phyloP scores from a whole-genome alignment of 2,888 invertebrate species.

The Drosophila peninsularis region DNA sequence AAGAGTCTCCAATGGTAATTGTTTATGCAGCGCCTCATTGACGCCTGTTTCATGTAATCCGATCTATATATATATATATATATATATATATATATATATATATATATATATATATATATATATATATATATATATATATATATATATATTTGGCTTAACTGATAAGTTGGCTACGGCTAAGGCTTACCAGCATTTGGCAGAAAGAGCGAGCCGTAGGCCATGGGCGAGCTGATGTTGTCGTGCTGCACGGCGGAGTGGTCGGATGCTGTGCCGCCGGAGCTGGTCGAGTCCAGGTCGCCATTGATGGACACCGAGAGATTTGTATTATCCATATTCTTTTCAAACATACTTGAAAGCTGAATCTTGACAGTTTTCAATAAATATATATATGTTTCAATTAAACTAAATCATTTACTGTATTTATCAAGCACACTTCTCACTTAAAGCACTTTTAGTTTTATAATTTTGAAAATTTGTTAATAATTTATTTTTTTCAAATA shows the following conservation, averaged over 20 bases:
- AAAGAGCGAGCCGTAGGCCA: conserved; percentile 82
- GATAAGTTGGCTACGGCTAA: conserved; percentile 41
- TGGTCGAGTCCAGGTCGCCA: conserved; percentile 84
- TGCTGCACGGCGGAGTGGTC: conserved; percentile 82
- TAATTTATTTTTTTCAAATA: not conserved
- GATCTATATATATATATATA: conserved; percentile 34
- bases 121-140: conserved; percentile 29
- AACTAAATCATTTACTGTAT: not conserved
- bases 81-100: conserved; percentile 28
- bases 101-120: conserved; percentile 2
- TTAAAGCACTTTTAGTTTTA: not conserved
- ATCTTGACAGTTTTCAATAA: conserved; percentile 7
- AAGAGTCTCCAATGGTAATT: conserved; percentile 61
- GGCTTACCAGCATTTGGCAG: conserved; percentile 82
- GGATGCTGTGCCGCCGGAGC: conserved; percentile 84
- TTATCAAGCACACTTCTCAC: conserved; percentile 1
- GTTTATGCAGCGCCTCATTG: conserved; percentile 76
- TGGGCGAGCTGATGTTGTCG: conserved; percentile 82
- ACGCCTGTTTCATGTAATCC: conserved; percentile 68
- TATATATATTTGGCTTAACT: too few relatives aligned
- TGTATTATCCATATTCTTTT: conserved; percentile 83
- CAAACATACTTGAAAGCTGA: conserved; percentile 75
- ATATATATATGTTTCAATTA: not conserved
- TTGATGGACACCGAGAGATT: conserved; percentile 81
- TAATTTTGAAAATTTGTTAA: not conserved